Base-by-base conservation (phyloP, 1,140 invertebrate species). In the Drosophila ironensis region DNA sequence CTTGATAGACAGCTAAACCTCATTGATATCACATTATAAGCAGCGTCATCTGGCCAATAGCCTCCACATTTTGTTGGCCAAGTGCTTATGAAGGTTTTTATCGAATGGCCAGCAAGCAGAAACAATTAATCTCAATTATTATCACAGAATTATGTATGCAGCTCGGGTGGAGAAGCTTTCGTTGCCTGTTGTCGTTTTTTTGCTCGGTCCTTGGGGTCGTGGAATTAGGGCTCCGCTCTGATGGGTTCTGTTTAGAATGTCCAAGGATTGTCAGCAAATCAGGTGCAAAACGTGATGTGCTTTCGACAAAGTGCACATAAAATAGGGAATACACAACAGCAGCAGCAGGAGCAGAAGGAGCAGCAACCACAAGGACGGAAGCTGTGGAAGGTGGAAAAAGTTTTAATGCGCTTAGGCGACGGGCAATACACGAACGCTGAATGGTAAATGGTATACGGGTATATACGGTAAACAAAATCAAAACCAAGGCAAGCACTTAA, bases 201-300 rank as follows among this genome's bases (percentile, higher is more conserved):
- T 19, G 12, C 17, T 35, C 8, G 30, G 30, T 61, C n/a, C n/a
- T n/a, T n/a, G 4, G 25, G 25, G 25, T 3, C 25, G 28, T 25
- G 22, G 45, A 41, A 35, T 41, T 44, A 56, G 53, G 56, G 52
- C 63, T 27, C 22, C 22, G 11, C 50, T 35, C 24, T 46, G 46
- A 40, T 50, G 56, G 60, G 28, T 24, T 60, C 60, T 84, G 66
- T 59, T 70, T 71, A 72, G 57, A 75, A 72, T 73, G 69, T 82
- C 47, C 63, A 46, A 61, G 69, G 74, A 82, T 73, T 82, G 72
- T 73, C 73, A 72, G 77, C 78, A 82, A 82, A 82, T 84, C 78
- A 82, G 78, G 72, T 82, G 64, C 78, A 82, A 63, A 63, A 82
- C 78, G 78, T 82, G 78, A 82, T 74, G 78, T 82, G 78, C 78